Percentiles rank a stretch among this genome's conserved stretches.
Conservation (phyloP, 2,888 invertebrate genomes). For the Eledona agricola region DNA sequence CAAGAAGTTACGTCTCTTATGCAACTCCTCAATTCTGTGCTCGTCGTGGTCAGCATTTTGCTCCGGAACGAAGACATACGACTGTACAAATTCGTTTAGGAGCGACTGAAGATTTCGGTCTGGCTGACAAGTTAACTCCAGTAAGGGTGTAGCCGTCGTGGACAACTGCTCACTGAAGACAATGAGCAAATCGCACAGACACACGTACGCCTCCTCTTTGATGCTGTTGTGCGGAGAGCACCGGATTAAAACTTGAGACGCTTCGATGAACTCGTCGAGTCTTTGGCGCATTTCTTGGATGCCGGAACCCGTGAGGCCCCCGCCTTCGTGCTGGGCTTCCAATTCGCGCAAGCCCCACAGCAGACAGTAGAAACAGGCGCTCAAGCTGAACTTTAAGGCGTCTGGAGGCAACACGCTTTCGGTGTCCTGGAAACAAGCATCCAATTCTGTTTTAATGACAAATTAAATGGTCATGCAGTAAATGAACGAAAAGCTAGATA, state of each 20-base stretch:
- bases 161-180: constrained; percentile 88
- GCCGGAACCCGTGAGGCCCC: constrained; percentile 67
- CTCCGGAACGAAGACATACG: constrained; percentile 91
- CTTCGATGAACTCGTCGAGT: constrained; percentile 78
- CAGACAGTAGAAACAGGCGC: constrained; percentile 85
- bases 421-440: constrained; percentile 53
- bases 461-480: too few relatives aligned
- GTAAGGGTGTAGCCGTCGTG: constrained; percentile 61
- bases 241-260: constrained; percentile 75
- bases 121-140: constrained; percentile 79
- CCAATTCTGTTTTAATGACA: too few relatives aligned
- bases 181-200: constrained; percentile 94
- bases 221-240: constrained; percentile 73
- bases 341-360: constrained; percentile 89
- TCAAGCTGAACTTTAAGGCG: constrained; percentile 81
- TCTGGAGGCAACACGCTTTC: constrained; percentile 65
- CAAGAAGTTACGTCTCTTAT: constrained; percentile 94
- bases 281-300: constrained; percentile 73
- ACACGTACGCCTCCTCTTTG: constrained; percentile 88
- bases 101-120: constrained; percentile 81
- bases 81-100: constrained; percentile 90
- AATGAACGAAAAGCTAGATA: too few relatives aligned
- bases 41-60: constrained; percentile 93
- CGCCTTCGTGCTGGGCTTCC: constrained; percentile 75
- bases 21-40: constrained; percentile 95